Evolutionary conservation across 2,797 vertebrate species (phyloP).

Genomic region (Clarias laeviceps): DNA sequence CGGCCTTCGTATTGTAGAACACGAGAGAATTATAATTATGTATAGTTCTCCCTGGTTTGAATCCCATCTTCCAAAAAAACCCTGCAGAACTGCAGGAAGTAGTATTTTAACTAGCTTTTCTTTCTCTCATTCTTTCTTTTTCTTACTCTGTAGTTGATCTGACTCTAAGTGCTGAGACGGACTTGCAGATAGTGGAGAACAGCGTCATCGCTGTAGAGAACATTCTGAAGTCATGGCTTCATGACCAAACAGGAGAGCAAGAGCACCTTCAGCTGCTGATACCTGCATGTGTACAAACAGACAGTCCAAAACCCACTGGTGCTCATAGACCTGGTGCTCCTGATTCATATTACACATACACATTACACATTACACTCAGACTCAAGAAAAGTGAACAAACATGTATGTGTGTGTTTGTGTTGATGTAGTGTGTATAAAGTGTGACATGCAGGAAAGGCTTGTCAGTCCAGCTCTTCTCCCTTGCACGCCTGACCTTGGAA

Average conservation of each 20-base stretch:
- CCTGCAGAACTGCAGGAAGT: not conserved
- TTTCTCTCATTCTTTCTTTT: not conserved
- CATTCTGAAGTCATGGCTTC: slow-evolving; percentile 90
- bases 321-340: slow-evolving; percentile 33
- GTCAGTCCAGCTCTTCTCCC: slow-evolving; percentile 85
- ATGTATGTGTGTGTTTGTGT: slow-evolving; percentile 16
- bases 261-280: slow-evolving; percentile 90
- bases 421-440: slow-evolving; percentile 85
- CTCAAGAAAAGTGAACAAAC: not conserved
- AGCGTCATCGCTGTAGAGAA: slow-evolving; percentile 82
- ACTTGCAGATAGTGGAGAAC: slow-evolving; percentile 83
- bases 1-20: not conserved
- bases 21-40: not conserved
- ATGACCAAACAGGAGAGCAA: slow-evolving; percentile 79
- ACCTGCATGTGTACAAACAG: slow-evolving; percentile 61
- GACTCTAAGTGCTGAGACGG: slow-evolving; percentile 81
- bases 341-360: slow-evolving; percentile 1
- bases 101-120: not conserved
- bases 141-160: slow-evolving; percentile 68
- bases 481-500: slow-evolving; percentile 60
- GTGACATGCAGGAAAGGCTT: slow-evolving; percentile 88
- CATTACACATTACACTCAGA: not conserved
- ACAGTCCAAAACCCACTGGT: slow-evolving; percentile 41
- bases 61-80: not conserved
- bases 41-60: not conserved